Percentiles rank a stretch among this genome's conserved stretches.
phyloP scores from a whole-genome alignment of 1,140 invertebrate genomes.

The Pachypeltis micranthus region DNA sequence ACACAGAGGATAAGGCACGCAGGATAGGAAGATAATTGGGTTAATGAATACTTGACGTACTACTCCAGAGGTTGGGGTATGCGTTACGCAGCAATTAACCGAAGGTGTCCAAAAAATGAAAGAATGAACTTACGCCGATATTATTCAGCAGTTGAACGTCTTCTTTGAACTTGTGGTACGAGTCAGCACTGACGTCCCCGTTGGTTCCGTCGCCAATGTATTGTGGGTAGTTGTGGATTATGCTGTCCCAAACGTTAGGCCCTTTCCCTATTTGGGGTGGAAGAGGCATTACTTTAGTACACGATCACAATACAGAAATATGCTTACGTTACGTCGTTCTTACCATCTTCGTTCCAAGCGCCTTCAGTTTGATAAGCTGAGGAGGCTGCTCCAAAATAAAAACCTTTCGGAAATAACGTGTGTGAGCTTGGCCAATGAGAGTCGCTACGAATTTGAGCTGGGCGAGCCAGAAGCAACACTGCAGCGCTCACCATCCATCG shows the following conservation, averaged over 20 bases:
- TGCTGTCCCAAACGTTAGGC: constrained; percentile 32
- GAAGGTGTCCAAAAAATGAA: no score
- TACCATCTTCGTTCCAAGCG: constrained; percentile 46
- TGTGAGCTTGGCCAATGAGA: neutral
- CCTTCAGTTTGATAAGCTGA: constrained; percentile 50
- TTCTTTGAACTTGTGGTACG: constrained; percentile 44
- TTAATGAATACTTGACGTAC: no score
- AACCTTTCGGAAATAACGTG: constrained; percentile 39
- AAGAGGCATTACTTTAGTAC: neutral
- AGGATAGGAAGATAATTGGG: no score
- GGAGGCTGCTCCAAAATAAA: constrained; percentile 44
- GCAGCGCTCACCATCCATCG: no score
- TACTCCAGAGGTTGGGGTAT: no score
- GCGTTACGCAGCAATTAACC: no score
- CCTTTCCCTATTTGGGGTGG: constrained; percentile 31
- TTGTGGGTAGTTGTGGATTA: constrained; percentile 32
- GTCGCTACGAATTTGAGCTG: neutral
- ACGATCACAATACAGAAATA: neutral
- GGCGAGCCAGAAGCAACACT: neutral
- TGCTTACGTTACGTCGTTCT: constrained; percentile 14
- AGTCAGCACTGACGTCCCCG: constrained; percentile 44
- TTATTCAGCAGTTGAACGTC: constrained; percentile 40
- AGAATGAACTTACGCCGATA: constrained; percentile 38
- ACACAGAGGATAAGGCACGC: no score
- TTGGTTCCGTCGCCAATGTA: constrained; percentile 42